Conservation (phyloP, 2,797 vertebrate genomes). For the Momotus momota region DNA sequence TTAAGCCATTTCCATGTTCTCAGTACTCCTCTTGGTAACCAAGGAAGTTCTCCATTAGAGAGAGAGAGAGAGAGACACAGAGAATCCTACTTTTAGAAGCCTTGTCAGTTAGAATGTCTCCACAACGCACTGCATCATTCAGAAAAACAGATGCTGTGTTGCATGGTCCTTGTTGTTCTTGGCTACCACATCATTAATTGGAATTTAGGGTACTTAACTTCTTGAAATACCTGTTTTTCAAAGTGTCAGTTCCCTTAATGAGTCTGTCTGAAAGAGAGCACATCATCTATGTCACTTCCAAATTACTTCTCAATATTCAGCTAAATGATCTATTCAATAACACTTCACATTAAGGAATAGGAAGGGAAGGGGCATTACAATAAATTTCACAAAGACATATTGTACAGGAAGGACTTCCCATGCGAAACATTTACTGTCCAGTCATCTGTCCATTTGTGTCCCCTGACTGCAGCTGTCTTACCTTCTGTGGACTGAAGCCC, state of each 20-base stretch:
- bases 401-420: not conserved
- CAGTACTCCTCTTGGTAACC: not conserved
- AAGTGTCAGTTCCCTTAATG: not conserved
- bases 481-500: not conserved
- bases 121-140: not conserved
- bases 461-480: not conserved
- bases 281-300: not conserved
- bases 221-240: not conserved
- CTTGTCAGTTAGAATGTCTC: not conserved
- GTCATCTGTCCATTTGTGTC: not conserved
- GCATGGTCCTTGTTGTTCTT: not conserved
- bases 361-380: not conserved
- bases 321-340: not conserved
- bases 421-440: not conserved
- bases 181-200: not conserved
- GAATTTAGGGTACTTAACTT: not conserved
- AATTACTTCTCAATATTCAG: not conserved
- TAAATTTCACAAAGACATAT: not conserved
- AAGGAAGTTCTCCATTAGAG: not conserved
- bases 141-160: not conserved
- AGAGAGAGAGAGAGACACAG: not conserved
- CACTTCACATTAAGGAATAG: not conserved
- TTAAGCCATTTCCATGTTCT: not conserved
- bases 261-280: not conserved
- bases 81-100: not conserved